Percentiles rank a stretch among this genome's conserved stretches.
Conservation (phyloP, 2,113 vertebrate species). For the Ageneiosus marmoratus region DNA sequence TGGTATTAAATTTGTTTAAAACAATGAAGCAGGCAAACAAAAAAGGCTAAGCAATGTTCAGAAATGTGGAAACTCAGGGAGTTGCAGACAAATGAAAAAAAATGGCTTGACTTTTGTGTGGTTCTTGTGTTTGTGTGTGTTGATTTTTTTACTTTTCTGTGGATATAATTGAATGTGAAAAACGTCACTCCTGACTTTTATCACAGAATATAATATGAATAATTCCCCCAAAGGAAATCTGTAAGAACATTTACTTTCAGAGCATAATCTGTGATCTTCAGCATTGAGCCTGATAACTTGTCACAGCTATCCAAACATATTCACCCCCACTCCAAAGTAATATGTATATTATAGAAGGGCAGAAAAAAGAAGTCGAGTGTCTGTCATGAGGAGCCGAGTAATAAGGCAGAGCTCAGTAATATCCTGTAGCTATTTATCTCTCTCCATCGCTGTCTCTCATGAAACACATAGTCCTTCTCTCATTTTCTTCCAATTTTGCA, state of each 20-base stretch:
- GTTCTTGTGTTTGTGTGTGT: background rate
- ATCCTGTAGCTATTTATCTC: slow-evolving; percentile 46
- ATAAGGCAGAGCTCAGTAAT: slow-evolving; percentile 42
- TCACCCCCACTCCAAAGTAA: slow-evolving; percentile 39
- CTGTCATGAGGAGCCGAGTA: slow-evolving; percentile 33
- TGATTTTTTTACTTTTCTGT: background rate
- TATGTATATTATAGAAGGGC: slow-evolving; percentile 18
- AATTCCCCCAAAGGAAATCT: background rate
- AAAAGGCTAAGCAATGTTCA: background rate
- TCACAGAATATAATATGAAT: background rate
- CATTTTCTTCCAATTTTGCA: slow-evolving; percentile 34
- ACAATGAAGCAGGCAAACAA: background rate
- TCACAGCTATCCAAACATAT: slow-evolving; percentile 40
- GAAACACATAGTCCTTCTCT: background rate
- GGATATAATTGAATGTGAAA: background rate
- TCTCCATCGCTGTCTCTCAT: slow-evolving; percentile 25
- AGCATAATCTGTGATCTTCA: slow-evolving; percentile 21
- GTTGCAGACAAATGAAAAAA: background rate
- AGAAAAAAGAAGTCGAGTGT: background rate
- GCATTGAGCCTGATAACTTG: slow-evolving; percentile 29
- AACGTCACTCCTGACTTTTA: background rate
- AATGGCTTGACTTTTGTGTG: background rate
- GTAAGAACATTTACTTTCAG: background rate
- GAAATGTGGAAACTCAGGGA: background rate
- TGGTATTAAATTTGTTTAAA: background rate